These are phyloP conservation scores for Phoebastria nigripes DNA, from an alignment of 2,797 vertebrate species.

Conservation along the genomic window DNA sequence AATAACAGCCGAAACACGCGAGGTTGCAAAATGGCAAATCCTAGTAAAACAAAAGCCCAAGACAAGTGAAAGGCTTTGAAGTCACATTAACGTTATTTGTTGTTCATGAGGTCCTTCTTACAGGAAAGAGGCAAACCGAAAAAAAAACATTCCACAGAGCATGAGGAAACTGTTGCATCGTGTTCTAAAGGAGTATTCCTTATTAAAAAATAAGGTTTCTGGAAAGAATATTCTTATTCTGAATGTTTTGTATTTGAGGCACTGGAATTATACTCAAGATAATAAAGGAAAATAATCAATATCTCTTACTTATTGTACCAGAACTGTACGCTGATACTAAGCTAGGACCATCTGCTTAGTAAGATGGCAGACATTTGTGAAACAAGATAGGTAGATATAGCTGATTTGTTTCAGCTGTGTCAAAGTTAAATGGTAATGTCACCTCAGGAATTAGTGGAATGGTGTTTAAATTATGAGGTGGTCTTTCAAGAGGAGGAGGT, in stretches of 20 bases:
- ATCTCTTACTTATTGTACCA: background rate
- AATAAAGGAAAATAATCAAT: background rate
- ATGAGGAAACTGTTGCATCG: background rate
- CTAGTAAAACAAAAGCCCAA: background rate
- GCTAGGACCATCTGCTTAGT: background rate
- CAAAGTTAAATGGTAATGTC: background rate
- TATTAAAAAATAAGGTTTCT: background rate
- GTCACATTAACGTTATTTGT: background rate
- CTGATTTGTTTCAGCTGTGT: background rate
- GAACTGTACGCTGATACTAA: background rate
- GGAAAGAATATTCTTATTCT: background rate
- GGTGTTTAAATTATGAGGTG: background rate
- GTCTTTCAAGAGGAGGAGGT: background rate
- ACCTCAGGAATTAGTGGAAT: background rate
- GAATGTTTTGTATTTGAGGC: background rate
- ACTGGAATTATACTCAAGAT: background rate
- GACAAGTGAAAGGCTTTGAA: background rate
- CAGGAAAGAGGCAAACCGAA: background rate
- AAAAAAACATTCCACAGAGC: background rate
- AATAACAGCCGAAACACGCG: fast-evolving
- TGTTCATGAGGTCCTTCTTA: background rate
- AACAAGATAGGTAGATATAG: background rate
- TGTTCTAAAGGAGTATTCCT: background rate
- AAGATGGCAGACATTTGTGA: background rate
- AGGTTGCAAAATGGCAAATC: background rate